These are phyloP conservation scores for Stegophylla sp. DNA, from an alignment of 2,888 invertebrate species.

Conservation along the genomic window DNA sequence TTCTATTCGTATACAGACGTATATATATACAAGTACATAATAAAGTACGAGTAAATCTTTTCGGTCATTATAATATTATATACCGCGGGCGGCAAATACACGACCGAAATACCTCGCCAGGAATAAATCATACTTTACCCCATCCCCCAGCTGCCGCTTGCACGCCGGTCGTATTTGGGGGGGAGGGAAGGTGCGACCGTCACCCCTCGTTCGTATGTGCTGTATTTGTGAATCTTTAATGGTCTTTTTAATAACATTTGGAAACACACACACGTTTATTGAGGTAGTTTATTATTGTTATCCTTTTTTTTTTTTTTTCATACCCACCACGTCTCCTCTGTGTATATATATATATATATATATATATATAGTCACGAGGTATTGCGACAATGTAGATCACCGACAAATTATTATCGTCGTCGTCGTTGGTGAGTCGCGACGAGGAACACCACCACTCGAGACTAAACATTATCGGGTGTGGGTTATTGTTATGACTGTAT, in stretches of 20 bases:
- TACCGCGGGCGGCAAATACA: slow-evolving; percentile 19
- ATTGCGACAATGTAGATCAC: neutral
- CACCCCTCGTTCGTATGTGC: neutral
- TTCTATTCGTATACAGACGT: slow-evolving; percentile 1
- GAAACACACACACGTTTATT: slow-evolving; percentile 10
- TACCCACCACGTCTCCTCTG: no score
- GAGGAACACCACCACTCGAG: neutral
- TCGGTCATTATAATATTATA: slow-evolving; percentile 25
- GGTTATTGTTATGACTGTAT: no score
- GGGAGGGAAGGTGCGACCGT: no score
- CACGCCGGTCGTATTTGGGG: neutral
- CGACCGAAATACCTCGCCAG: slow-evolving; percentile 23
- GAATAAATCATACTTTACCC: slow-evolving; percentile 35
- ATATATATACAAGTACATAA: no score
- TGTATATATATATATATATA: no score
- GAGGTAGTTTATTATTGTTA: neutral
- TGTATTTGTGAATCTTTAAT: slow-evolving; percentile 14
- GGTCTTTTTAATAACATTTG: slow-evolving; percentile 28
- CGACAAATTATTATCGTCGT: neutral
- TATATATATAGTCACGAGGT: no score
- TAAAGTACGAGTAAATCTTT: slow-evolving; percentile 28
- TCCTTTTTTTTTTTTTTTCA: neutral
- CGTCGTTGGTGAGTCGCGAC: neutral
- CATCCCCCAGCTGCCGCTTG: no score
- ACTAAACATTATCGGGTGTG: no score